Evolutionary conservation across 2,888 invertebrate species (phyloP).

Genomic region (Lasius platythorax): DNA sequence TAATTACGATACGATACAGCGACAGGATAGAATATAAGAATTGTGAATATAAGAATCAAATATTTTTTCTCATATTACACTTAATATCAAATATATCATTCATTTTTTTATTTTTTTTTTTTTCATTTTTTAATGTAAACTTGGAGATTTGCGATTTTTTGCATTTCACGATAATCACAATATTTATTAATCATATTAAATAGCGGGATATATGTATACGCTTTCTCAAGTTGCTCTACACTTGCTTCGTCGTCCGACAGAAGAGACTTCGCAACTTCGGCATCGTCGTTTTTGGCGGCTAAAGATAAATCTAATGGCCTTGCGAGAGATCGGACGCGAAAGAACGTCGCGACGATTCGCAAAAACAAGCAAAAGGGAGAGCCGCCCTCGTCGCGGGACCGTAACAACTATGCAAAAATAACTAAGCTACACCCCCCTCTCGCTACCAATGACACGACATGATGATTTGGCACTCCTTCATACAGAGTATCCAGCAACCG

Average conservation of each 20-base stretch:
- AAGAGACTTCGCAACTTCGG: slow-evolving; percentile 41
- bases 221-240: background rate
- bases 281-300: slow-evolving; percentile 64
- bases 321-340: slow-evolving; percentile 62
- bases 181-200: background rate
- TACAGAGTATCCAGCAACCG: background rate
- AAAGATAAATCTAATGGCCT: slow-evolving; percentile 76
- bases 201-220: background rate
- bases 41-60: slow-evolving; percentile 3
- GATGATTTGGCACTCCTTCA: slow-evolving; percentile 10
- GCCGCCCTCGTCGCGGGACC: slow-evolving; percentile 48
- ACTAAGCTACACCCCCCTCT: slow-evolving; percentile 37
- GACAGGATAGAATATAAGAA: background rate
- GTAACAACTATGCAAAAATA: slow-evolving; percentile 63
- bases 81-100: background rate
- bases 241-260: background rate
- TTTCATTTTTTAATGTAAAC: background rate
- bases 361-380: slow-evolving; percentile 66
- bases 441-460: slow-evolving; percentile 48
- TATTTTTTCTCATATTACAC: background rate
- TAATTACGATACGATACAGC: background rate
- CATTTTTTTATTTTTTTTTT: background rate
- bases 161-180: background rate
- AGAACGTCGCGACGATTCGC: slow-evolving; percentile 60
- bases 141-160: background rate